phyloP scores from a whole-genome alignment of 2,797 vertebrate species.

The Brotula barbata region DNA sequence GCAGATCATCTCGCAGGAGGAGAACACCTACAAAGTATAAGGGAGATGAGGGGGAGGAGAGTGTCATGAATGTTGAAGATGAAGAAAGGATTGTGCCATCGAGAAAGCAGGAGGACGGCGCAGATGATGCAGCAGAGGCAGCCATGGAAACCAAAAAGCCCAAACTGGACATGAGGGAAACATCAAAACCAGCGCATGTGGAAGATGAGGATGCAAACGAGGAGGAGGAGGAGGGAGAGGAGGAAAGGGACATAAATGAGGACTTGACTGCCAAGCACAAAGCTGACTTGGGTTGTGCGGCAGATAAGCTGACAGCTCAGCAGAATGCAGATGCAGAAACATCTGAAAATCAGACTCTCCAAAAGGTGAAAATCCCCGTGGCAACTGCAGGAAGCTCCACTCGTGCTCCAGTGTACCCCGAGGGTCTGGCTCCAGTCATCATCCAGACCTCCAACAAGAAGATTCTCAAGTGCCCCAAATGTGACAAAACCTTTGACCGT shows the following conservation, averaged over 20 bases:
- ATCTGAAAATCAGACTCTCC: slow-evolving; percentile 69
- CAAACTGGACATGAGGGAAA: slow-evolving; percentile 42
- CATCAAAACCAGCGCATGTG: slow-evolving; percentile 62
- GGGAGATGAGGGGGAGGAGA: slow-evolving; percentile 70
- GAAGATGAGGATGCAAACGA: slow-evolving; percentile 77
- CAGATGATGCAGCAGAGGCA: slow-evolving; percentile 64
- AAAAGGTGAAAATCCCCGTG: slow-evolving; percentile 68
- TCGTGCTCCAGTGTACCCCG: slow-evolving; percentile 77
- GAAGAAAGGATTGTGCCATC: slow-evolving; percentile 29
- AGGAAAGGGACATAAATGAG: slow-evolving; percentile 74
- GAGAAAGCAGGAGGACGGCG: slow-evolving; percentile 66
- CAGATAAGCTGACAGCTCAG: slow-evolving; percentile 61
- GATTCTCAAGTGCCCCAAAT: slow-evolving; percentile 92
- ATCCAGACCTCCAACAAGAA: slow-evolving; percentile 88
- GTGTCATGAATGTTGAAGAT: slow-evolving; percentile 56
- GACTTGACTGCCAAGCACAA: slow-evolving; percentile 56
- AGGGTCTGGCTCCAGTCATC: slow-evolving; percentile 87
- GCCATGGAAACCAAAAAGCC: slow-evolving; percentile 41
- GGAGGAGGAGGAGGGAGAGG: slow-evolving; percentile 75
- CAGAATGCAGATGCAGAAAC: slow-evolving; percentile 68
- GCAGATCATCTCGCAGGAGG: slow-evolving; percentile 85
- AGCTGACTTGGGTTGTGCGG: slow-evolving; percentile 7
- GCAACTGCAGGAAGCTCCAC: slow-evolving; percentile 52
- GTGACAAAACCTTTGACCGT: slow-evolving; percentile 95
- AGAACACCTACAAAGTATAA: slow-evolving; percentile 85